Evolutionary conservation across 2,888 invertebrate genomes (phyloP), one percentile per base, ranked within the genome.

Genomic region (Lepidonotus clava): DNA sequence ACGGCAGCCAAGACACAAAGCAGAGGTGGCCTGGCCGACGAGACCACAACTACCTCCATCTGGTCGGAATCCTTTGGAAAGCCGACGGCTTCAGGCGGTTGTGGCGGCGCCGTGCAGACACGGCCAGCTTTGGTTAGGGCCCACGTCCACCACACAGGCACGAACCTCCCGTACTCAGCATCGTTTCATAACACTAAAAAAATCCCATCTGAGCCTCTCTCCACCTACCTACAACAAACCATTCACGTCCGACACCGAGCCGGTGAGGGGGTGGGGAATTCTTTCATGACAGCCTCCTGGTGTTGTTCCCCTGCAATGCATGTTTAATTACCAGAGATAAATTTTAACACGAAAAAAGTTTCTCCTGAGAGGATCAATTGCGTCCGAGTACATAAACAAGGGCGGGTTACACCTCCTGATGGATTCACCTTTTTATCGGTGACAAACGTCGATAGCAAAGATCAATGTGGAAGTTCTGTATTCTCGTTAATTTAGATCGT

Each of bases 401-500:
- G 34, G 21, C 38, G 21, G 38, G 21, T 38, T 71, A 38, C 71
- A 71, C 36, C 71, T 71, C 24, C 38, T 38, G n/a, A 71, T 71
- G 71, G 71, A 71, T 71, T 71, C 38, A 34, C n/a, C 71, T 1
- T 71, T 71, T 34, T 71, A 71, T 71, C 21, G 38, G 34, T 71
- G 34, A 6, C 71, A 71, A 34, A 71, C 21, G n/a, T 71, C 36
- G 71, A 71, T 71, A 71, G 71, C 36, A 32, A n/a, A 61, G 61
- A 61, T 61, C 61, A 61, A 61, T 61, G 61, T 11, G 24, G 61
- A 24, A 28, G 24, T 61, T 18, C 14, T 56, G 56, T n/a, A n/a
- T 56, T 56, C 66, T 66, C 71, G 71, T 71, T 71, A 71, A 71
- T 71, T 71, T 34, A 71, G 71, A 71, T 18, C 38, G 24, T 14